Base-by-base conservation (phyloP, 2,888 invertebrate genomes). In the Chloroclysta siterata region DNA sequence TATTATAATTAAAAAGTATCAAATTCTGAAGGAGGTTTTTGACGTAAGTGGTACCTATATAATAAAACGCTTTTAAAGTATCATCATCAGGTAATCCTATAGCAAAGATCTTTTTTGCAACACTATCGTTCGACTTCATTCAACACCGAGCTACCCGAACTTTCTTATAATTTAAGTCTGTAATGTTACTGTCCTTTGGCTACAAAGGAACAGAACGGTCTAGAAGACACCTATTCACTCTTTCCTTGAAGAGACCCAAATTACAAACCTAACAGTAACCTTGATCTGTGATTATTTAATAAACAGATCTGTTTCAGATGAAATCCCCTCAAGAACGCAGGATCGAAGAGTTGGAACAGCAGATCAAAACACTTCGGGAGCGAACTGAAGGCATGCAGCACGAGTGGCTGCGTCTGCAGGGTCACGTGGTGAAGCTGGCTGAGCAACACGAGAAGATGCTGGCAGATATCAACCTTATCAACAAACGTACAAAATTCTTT, bases 381-480 rank as follows among this genome's bases (percentile, higher is more conserved):
- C 94, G 94, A 74, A 95, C 95, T 14, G 94, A 95, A 72, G 86
- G 93, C 53, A 83, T 95, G 74, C 96, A 97, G 82, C 94, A 95
- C 72, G 95, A 95, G 81, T 97, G 97, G 97, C 86, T 97, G 69
- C 94, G 96, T 53, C 94, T 96, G 70, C 97, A 97, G 83, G 95
- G 95, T 0, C 95, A 95, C 78, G 94, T 96, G 61, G 94, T 97
- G 1, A 93, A 94, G 66, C 83, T 97, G 14, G 94, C 96, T 0
- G 93, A 95, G 64, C 95, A 96, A 71, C 93, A 96, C 65, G 95
- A 95, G 72, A 89, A 93, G 66, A 95, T 96, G 79, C 84, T 96
- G 10, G 93, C 94, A 41, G 95, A 96, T 70, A 94, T 96, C 61
- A 95, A 95, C 83, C 90, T 96, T 17, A 89, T 96, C 11, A 94